Conservation (phyloP, 2,888 invertebrate species). For the Dexiosoma caninum region DNA sequence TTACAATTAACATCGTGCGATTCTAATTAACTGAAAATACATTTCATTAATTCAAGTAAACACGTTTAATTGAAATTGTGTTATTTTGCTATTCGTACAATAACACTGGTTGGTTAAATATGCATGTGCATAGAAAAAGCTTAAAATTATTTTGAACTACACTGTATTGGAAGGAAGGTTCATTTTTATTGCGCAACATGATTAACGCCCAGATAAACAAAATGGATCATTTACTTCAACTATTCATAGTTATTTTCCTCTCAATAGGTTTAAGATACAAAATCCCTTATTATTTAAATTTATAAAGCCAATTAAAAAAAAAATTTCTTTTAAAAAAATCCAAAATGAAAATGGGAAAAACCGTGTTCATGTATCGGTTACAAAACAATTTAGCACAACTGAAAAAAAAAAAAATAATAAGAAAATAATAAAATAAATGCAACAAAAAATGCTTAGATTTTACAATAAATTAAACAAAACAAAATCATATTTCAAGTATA, state of each 20-base stretch:
- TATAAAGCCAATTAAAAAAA: constrained; percentile 33
- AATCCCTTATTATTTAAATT: constrained; percentile 36
- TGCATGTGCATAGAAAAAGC: no score
- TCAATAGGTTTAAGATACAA: constrained; percentile 12
- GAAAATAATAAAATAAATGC: no score
- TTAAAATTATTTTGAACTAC: neutral
- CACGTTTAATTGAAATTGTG: no score
- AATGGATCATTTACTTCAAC: constrained; percentile 57
- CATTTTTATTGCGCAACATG: constrained; percentile 56
- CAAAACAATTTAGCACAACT: constrained; percentile 50
- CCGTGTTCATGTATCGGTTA: constrained; percentile 54
- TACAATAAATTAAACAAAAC: constrained; percentile 56
- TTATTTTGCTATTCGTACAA: no score
- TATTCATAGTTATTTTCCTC: constrained; percentile 27
- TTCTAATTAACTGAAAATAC: no score
- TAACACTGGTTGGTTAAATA: no score
- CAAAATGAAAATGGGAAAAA: constrained; percentile 36
- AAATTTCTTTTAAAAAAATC: constrained; percentile 34
- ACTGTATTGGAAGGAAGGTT: neutral
- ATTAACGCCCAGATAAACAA: constrained; percentile 57
- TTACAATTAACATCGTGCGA: no score
- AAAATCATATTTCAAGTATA: constrained; percentile 57
- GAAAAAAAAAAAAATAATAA: constrained; percentile 15
- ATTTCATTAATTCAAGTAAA: no score
- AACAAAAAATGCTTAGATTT: constrained; percentile 44